Percentiles rank a stretch among this genome's conserved stretches.
Evolutionary conservation across 2,797 vertebrate genomes (phyloP).

Genomic region (Rhynchotus rufescens): DNA sequence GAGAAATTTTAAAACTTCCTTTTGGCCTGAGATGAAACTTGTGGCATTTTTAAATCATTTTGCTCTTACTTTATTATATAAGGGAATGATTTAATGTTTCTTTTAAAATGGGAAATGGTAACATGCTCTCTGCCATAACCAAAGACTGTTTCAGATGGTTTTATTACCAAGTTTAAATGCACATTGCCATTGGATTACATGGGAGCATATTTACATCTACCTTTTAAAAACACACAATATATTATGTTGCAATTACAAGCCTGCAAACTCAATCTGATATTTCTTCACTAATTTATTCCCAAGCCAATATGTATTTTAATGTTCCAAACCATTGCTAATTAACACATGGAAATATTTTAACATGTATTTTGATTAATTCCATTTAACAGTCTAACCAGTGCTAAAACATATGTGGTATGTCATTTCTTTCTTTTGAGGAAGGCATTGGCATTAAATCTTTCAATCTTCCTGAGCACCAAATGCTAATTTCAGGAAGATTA

Average conservation of each 20-base stretch:
- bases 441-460: constrained; percentile 68
- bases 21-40: constrained; percentile 50
- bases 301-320: constrained; percentile 71
- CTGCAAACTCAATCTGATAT: constrained; percentile 67
- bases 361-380: constrained; percentile 71
- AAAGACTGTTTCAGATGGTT: constrained; percentile 28
- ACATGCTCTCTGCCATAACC: constrained; percentile 20
- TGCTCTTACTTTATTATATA: constrained; percentile 39
- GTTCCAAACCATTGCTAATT: constrained; percentile 66
- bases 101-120: constrained; percentile 53
- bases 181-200: constrained; percentile 18
- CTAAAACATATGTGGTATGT: constrained; percentile 60
- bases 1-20: constrained; percentile 58
- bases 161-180: constrained; percentile 16
- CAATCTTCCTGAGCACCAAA: constrained; percentile 70
- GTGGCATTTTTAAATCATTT: not conserved
- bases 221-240: constrained; percentile 66
- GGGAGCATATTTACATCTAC: constrained; percentile 58
- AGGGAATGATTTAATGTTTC: constrained; percentile 6
- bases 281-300: constrained; percentile 72
- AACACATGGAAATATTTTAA: constrained; percentile 75
- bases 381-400: constrained; percentile 62
- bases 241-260: constrained; percentile 69
- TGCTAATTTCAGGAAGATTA: constrained; percentile 74
- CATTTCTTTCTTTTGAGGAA: constrained; percentile 64